phyloP scores from a whole-genome alignment of 2,113 vertebrate species.

The Malurus alboscapulatus region DNA sequence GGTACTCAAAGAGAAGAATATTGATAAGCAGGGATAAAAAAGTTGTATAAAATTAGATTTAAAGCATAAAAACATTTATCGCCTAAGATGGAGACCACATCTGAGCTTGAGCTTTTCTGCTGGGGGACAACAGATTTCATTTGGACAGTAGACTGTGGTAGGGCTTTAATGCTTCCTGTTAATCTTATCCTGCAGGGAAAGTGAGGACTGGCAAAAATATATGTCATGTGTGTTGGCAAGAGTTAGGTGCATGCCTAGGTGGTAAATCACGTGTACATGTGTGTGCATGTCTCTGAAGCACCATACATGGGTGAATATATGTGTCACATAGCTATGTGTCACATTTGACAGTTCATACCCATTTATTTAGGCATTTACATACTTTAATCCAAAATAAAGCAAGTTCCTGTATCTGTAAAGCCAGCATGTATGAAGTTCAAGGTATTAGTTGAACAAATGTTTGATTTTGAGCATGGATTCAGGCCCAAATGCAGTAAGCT shows the following conservation, averaged over 20 bases:
- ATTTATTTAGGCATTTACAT: background rate
- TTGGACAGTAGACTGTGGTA: background rate
- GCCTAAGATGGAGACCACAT: background rate
- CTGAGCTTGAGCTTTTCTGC: background rate
- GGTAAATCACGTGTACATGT: background rate
- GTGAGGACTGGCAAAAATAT: background rate
- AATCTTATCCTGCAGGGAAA: background rate
- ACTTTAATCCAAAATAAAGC: background rate
- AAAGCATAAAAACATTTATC: background rate
- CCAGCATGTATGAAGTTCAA: background rate
- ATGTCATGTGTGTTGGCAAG: background rate
- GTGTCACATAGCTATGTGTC: background rate
- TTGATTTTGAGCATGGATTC: background rate
- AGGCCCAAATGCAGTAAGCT: background rate
- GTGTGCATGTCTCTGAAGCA: background rate
- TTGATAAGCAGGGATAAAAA: background rate
- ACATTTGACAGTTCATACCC: background rate
- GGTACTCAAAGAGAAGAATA: background rate
- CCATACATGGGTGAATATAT: background rate
- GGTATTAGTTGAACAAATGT: background rate
- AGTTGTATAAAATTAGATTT: background rate
- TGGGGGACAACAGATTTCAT: background rate
- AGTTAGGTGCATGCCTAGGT: background rate
- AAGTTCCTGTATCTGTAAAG: background rate
- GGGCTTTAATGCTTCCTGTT: background rate